A percentile compares a stretch with the other conserved stretches of the same genome.
Evolutionary conservation across 2,888 invertebrate genomes (phyloP).

Genomic region (Epinotia nisella): DNA sequence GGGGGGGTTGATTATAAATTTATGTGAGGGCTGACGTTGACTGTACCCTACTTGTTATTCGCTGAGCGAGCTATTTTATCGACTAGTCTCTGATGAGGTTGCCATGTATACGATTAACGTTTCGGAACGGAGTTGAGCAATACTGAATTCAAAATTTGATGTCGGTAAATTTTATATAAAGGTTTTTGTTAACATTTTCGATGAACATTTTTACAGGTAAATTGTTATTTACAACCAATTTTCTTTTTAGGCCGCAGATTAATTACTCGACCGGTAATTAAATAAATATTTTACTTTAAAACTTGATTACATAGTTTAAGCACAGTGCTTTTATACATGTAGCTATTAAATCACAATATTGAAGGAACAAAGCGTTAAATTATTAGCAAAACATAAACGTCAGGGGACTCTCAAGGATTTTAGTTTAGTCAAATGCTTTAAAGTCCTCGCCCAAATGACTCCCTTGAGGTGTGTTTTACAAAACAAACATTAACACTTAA

Average conservation of each 20-base stretch:
- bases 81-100: constrained; percentile 68
- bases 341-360: neutral
- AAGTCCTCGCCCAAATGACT: constrained; percentile 47
- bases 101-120: constrained; percentile 60
- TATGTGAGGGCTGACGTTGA: constrained; percentile 74
- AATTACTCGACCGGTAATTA: too few relatives aligned
- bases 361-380: neutral
- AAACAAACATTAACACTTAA: constrained; percentile 52
- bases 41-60: constrained; percentile 72
- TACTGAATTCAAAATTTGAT: constrained; percentile 37
- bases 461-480: constrained; percentile 52
- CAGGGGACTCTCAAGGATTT: constrained; percentile 24
- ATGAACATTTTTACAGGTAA: neutral
- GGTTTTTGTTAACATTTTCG: neutral
- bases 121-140: constrained; percentile 45
- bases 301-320: neutral
- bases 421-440: constrained; percentile 39
- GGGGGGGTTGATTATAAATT: constrained; percentile 81
- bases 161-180: neutral
- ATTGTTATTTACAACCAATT: neutral
- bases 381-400: neutral
- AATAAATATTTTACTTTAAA: neutral
- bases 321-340: neutral
- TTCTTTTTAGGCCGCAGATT: too few relatives aligned
- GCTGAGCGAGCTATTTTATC: constrained; percentile 69